Percentiles rank a stretch among this genome's conserved stretches.
Conservation (phyloP, 1,140 invertebrate genomes). For the Rhopalosiphum padi region DNA sequence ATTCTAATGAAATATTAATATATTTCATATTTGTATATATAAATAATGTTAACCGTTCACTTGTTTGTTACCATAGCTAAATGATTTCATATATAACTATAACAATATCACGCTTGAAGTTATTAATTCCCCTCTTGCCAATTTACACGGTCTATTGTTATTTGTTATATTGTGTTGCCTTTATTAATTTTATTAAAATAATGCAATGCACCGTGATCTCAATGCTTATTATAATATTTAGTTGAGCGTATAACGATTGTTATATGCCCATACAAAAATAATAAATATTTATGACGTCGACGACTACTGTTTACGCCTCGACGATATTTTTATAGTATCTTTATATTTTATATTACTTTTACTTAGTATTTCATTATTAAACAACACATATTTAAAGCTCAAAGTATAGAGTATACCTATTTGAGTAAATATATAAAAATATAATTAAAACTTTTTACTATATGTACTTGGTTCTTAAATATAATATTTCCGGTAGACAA, state of each 20-base stretch:
- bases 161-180: not conserved
- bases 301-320: not conserved
- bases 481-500: not conserved
- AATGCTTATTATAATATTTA: conserved; percentile 48
- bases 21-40: not conserved
- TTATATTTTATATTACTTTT: not conserved
- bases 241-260: conserved; percentile 47
- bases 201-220: conserved; percentile 38
- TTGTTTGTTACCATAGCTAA: conserved; percentile 24
- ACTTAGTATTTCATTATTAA: not conserved
- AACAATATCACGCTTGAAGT: not conserved
- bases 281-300: conserved; percentile 22
- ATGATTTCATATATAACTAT: not conserved
- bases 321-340: not conserved
- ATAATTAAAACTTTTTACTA: not conserved
- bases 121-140: conserved; percentile 24
- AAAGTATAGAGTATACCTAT: not conserved
- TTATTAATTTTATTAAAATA: conserved; percentile 54
- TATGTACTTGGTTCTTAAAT: not conserved
- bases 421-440: not conserved
- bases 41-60: not conserved
- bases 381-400: not conserved
- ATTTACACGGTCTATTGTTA: conserved; percentile 32
- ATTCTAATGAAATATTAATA: not conserved
- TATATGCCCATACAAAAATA: conserved; percentile 13